These are phyloP conservation scores for Hiodon alosoides DNA, from an alignment of 2,113 vertebrate species.

Conservation along the genomic window DNA sequence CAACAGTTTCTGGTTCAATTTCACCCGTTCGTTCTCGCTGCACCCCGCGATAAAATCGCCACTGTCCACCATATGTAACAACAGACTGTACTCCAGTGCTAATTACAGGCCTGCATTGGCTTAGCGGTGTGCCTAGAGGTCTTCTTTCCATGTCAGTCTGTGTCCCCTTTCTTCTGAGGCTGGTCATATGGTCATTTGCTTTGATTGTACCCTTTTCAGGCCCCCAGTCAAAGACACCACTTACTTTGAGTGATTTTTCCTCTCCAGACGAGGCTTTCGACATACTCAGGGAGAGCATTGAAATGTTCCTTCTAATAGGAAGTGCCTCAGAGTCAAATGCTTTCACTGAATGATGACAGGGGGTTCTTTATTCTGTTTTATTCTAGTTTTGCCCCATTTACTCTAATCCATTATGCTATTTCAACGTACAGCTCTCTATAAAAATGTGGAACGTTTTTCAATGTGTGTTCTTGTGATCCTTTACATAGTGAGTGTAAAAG, in stretches of 20 bases:
- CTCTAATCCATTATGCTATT: neutral
- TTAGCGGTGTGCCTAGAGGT: constrained; percentile 19
- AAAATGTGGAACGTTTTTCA: no score
- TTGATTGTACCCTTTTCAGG: constrained; percentile 28
- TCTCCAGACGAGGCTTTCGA: constrained; percentile 32
- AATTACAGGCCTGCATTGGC: constrained; percentile 40
- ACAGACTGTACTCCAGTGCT: constrained; percentile 32
- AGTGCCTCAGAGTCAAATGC: constrained; percentile 8
- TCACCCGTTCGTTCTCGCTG: neutral
- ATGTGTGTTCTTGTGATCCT: neutral
- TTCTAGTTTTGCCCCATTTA: neutral
- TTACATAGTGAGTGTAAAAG: neutral
- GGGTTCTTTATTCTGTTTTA: constrained; percentile 2
- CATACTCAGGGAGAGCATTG: constrained; percentile 21
- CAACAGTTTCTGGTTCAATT: neutral
- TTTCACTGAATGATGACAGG: constrained; percentile 29
- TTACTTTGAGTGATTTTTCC: constrained; percentile 36
- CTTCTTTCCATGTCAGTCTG: neutral
- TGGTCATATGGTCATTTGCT: constrained; percentile 24
- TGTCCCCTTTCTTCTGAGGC: constrained; percentile 28
- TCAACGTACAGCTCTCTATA: neutral
- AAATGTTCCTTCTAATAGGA: constrained; percentile 22
- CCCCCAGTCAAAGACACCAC: constrained; percentile 24
- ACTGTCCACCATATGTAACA: constrained; percentile 29
- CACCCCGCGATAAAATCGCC: constrained; percentile 12